phyloP scores from a whole-genome alignment of 2,797 vertebrate species.

The Valencia hispanica region DNA sequence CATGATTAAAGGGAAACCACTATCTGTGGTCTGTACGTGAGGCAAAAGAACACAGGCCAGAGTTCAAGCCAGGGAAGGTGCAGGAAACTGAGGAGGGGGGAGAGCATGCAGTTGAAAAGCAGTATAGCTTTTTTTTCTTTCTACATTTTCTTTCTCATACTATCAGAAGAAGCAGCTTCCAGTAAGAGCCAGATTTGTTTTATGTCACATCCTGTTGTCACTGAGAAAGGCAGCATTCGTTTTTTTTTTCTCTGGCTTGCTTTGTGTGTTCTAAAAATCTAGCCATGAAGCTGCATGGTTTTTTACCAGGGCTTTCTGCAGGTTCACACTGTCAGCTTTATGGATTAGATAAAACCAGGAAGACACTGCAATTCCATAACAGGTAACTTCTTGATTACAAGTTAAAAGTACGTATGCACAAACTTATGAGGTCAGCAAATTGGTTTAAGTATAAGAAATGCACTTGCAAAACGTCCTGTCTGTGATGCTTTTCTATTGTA shows the following conservation, averaged over 20 bases:
- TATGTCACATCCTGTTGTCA: slow-evolving; percentile 83
- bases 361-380: slow-evolving; percentile 23
- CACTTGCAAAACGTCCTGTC: slow-evolving; percentile 52
- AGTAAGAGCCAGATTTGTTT: slow-evolving; percentile 79
- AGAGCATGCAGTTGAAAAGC: slow-evolving; percentile 19
- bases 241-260: slow-evolving; percentile 46
- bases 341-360: slow-evolving; percentile 50
- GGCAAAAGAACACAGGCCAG: slow-evolving; percentile 57
- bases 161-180: slow-evolving; percentile 73
- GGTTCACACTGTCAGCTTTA: slow-evolving; percentile 47
- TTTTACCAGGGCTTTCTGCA: slow-evolving; percentile 68
- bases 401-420: slow-evolving; percentile 36
- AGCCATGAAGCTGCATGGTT: slow-evolving; percentile 44
- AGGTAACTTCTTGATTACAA: slow-evolving; percentile 65
- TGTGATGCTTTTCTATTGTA: slow-evolving; percentile 18
- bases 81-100: slow-evolving; percentile 29
- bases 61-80: slow-evolving; percentile 59
- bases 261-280: slow-evolving; percentile 59
- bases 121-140: slow-evolving; percentile 27
- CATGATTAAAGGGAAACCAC: slow-evolving; percentile 57
- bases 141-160: slow-evolving; percentile 52
- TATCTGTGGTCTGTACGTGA: slow-evolving; percentile 44
- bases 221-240: slow-evolving; percentile 70
- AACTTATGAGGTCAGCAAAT: slow-evolving; percentile 38
- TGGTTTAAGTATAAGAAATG: slow-evolving; percentile 37